Percentiles rank a stretch among this genome's conserved stretches.
Evolutionary conservation across 2,113 vertebrate genomes (phyloP).

Genomic region (Tapirus terrestris): DNA sequence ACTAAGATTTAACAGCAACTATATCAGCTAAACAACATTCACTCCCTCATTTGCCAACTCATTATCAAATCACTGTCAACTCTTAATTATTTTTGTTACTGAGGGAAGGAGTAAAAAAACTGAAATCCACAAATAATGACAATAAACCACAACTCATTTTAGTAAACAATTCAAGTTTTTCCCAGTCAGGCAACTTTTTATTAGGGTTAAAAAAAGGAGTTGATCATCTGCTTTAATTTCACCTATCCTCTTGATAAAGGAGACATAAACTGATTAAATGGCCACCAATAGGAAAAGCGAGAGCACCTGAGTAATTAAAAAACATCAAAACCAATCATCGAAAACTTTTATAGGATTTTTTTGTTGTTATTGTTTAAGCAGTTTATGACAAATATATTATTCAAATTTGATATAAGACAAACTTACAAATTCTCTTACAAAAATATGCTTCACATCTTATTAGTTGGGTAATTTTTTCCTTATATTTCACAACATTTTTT

Average conservation of each 20-base stretch:
- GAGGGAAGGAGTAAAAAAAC: not conserved
- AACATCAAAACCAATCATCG: not conserved
- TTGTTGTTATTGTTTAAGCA: conserved; percentile 49
- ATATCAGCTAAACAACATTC: conserved; percentile 21
- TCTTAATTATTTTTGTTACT: conserved; percentile 49
- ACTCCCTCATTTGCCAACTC: not conserved
- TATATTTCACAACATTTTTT: not conserved
- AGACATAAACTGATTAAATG: conserved; percentile 40
- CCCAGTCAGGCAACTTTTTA: conserved; percentile 32
- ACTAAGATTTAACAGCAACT: not conserved
- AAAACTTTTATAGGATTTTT: not conserved
- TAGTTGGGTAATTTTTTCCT: not conserved
- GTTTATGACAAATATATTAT: not conserved
- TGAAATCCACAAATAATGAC: conserved; percentile 29
- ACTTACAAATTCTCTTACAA: conserved; percentile 22
- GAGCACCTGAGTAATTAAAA: conserved; percentile 20
- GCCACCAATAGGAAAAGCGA: conserved; percentile 9
- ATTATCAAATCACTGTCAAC: conserved; percentile 44
- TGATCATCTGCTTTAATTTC: conserved; percentile 33
- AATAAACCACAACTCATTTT: conserved; percentile 35
- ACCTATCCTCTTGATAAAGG: not conserved
- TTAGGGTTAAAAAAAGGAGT: not conserved
- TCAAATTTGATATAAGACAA: conserved; percentile 38
- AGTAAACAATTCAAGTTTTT: conserved; percentile 25
- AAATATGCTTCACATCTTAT: not conserved